Percentiles rank a stretch among this genome's conserved stretches.
These are phyloP conservation scores for Hydrocynus forskahlii DNA, from an alignment of 2,797 vertebrate species.

Conservation along the genomic window DNA sequence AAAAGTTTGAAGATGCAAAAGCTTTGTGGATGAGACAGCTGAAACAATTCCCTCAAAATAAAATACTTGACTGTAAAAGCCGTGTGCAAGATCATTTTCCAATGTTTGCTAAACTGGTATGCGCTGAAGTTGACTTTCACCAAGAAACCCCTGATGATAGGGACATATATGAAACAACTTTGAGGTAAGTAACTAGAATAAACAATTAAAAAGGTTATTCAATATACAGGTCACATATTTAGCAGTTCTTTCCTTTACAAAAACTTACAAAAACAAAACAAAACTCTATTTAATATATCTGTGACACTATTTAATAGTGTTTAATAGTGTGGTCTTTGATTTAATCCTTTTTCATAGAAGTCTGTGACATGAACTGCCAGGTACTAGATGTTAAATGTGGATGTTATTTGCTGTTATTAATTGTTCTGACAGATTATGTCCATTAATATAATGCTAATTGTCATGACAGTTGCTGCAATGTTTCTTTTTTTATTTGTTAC, in stretches of 20 bases:
- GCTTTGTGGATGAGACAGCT: not conserved
- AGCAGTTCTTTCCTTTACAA: not conserved
- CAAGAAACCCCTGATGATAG: not conserved
- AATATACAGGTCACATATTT: not conserved
- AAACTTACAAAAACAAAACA: too few relatives aligned
- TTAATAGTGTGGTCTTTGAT: too few relatives aligned
- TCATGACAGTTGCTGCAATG: too few relatives aligned
- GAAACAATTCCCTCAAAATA: not conserved
- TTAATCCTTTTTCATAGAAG: too few relatives aligned
- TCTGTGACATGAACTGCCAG: too few relatives aligned
- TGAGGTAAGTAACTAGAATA: constrained; percentile 1
- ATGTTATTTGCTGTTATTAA: too few relatives aligned
- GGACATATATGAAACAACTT: not conserved
- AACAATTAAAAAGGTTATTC: not conserved
- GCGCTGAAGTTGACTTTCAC: not conserved
- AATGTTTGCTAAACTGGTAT: not conserved
- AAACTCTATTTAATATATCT: too few relatives aligned
- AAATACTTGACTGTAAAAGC: not conserved
- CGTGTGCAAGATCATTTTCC: constrained; percentile 11
- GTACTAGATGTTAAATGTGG: too few relatives aligned
- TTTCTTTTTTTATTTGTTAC: too few relatives aligned
- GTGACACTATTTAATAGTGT: too few relatives aligned
- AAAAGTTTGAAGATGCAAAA: not conserved
- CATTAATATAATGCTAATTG: too few relatives aligned
- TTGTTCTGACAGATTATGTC: too few relatives aligned